phyloP scores from a whole-genome alignment of 1,140 invertebrate species.

The Ips typographus region DNA sequence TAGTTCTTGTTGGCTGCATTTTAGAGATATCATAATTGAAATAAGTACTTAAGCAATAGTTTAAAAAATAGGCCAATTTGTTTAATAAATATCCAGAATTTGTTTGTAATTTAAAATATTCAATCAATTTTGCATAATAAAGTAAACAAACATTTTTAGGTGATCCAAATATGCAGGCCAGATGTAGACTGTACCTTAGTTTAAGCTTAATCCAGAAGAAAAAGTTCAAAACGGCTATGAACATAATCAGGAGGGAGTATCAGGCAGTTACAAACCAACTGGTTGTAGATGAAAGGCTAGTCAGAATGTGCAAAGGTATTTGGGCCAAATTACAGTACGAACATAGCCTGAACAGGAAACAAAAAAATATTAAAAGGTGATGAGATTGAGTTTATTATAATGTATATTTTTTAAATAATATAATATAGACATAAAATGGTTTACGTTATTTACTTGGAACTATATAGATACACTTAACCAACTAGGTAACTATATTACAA shows the following conservation, averaged over 20 bases:
- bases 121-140: background rate
- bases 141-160: constrained; percentile 49
- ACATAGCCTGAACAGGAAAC: constrained; percentile 20
- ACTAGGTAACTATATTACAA: too few species aligned
- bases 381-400: background rate
- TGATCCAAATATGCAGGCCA: constrained; percentile 74
- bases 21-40: too few species aligned
- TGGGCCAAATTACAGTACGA: constrained; percentile 78
- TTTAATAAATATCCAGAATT: too few species aligned
- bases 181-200: constrained; percentile 84
- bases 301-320: constrained; percentile 81
- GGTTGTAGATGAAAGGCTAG: constrained; percentile 61
- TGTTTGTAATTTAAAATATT: background rate
- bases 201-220: constrained; percentile 84
- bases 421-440: too few species aligned
- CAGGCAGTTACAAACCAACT: constrained; percentile 55
- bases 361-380: constrained; percentile 15
- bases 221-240: constrained; percentile 62
- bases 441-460: too few species aligned
- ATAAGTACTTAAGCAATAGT: too few species aligned
- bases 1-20: too few species aligned
- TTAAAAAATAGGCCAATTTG: too few species aligned
- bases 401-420: too few species aligned
- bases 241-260: constrained; percentile 68
- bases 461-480: too few species aligned